Base-by-base conservation (phyloP, 2,797 vertebrate genomes). In the Myiotriccus ornatus region DNA sequence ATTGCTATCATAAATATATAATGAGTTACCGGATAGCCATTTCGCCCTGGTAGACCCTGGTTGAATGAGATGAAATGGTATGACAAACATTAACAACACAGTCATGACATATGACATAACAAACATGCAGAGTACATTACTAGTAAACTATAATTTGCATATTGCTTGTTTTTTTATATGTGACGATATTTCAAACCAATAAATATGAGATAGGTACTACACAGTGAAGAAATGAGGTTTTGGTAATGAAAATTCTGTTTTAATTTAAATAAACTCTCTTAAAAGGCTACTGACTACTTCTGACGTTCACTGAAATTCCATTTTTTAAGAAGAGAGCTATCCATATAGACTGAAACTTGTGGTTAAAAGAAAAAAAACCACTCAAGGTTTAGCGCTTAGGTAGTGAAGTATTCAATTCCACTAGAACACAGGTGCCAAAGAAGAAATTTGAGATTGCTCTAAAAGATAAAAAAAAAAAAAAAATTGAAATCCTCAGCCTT, bases 1-100 rank as follows among this genome's bases (percentile, higher is more conserved):
- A 21, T 17, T 10, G 71, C 93, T 92, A 35, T 85, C 81, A 89
- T 75, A 96, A 94, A 95, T n/a, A 93, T n/a, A 92, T 23, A 63
- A 87, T 89, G 73, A 94, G 57, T 97, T 97, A 97, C 96, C 93
- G 89, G 94, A 77, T 96, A 97, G 96, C 95, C 96, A 96, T 97
- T 97, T 96, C 94, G 84, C 95, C 96, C 97, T 97, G 96, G 95
- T 75, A 95, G 96, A 94, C 97, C 95, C 96, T 97, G 95, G 95
- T 92, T 92, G 86, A 95, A 97, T 96, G 93, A 97, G 92, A 97
- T 97, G 95, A 97, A 97, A 97, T 95, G 86, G 90, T 93, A 96
- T 6, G 88, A 96, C 92, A 97, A 67, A 95, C 75, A 91, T 97
- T 97, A 97, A 96, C 81, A 88, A 78, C 87, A 95, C 50, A 93